A percentile compares a stretch with the other conserved stretches of the same genome.
Evolutionary conservation across 2,797 vertebrate genomes (phyloP).

Genomic region (Ciconia nigra): DNA sequence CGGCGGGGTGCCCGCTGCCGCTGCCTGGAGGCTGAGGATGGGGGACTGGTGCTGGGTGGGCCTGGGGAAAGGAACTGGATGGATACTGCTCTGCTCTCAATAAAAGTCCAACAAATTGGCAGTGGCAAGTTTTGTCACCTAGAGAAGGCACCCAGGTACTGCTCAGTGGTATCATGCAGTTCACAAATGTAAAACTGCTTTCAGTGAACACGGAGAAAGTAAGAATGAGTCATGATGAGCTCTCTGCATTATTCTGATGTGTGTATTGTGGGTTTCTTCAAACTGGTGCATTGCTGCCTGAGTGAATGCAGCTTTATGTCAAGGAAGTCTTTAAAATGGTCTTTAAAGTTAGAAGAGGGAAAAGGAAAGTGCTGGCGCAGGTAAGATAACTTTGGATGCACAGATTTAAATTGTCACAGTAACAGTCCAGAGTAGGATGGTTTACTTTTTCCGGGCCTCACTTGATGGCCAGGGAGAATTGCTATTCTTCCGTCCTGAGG

Average conservation of each 20-base stretch:
- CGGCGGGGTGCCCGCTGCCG: accelerated
- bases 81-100: not conserved
- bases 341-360: not conserved
- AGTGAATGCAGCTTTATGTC: constrained; percentile 29
- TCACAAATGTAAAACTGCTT: constrained; percentile 46
- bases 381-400: not conserved
- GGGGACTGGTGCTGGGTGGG: not conserved
- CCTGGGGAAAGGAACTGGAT: not conserved
- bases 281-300: not conserved
- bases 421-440: not conserved
- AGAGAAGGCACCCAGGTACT: not conserved
- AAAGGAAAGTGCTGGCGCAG: not conserved
- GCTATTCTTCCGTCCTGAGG: not conserved
- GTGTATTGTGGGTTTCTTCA: constrained; percentile 37
- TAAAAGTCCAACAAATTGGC: not conserved
- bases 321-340: not conserved
- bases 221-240: constrained; percentile 58
- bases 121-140: not conserved
- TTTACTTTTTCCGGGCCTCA: not conserved
- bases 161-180: not conserved
- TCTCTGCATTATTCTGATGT: constrained; percentile 46
- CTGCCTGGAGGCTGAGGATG: not conserved
- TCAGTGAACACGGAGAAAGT: not conserved
- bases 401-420: not conserved
- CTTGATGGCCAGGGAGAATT: not conserved